Base-by-base conservation (phyloP, 2,113 vertebrate genomes). In the Cavia porcellus region DNA sequence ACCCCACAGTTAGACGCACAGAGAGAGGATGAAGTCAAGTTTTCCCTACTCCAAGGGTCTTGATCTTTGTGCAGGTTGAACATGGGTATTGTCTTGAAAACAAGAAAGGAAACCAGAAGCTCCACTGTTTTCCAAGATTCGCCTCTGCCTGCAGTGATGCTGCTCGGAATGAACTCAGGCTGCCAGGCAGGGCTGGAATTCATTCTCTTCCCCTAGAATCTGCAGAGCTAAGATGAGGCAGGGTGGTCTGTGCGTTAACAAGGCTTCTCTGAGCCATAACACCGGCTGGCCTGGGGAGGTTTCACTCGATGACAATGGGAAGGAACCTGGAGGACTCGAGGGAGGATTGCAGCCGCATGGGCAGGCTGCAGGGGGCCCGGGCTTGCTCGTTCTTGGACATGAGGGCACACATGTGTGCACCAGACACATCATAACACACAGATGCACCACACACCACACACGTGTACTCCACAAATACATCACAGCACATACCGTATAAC, bases 121-220 rank as follows among this genome's bases (percentile, higher is more conserved):
- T 0, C 45, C 55, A 22, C 50, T 52, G 6, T 77, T 57, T 83
- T 9, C 28, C 35, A 38, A 89, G 68, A 57, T 75, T 86, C 30
- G 0, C 47, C 25, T 85, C 94, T 92, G 79, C 94, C 87, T 4
- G 25, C 0, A 7, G 82, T 32, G 80, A 82, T 28, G 5, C 86
- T 62, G 17, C 83, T 86, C 59, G 82, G 57, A 61, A 64, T 28
- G 93, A 81, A 75, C 75, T 66, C 7, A 50, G 83, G 25, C 89
- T 81, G 81, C 77, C 72, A 59, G 72, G 94, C 95, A 15, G 68
- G 57, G 19, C 19, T 3, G 3, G 64, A 88, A 88, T 74, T 93
- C 70, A 59, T 97, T 92, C 94, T 95, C 90, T n/a, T 97, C 35
- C 81, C 84, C 84, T n/a, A 30, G 95, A 96, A 96, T 74, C 96